Evolutionary conservation across 2,888 invertebrate genomes (phyloP), one percentile per base, ranked within the genome.

Genomic region (Mylabris sibirica): DNA sequence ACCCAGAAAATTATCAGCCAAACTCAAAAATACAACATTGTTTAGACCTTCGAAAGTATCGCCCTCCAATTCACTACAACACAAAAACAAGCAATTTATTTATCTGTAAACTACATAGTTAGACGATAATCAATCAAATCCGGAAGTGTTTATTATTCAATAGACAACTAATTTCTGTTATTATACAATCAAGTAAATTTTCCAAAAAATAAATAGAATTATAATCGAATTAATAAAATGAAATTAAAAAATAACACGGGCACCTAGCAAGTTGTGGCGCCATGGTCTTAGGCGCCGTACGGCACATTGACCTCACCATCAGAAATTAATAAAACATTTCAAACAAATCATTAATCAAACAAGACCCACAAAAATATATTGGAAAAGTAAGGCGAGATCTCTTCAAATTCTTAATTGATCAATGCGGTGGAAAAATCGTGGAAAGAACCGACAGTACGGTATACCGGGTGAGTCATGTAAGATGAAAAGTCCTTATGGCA

Each of bases 1-100:
- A 44, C 89, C 87, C 73, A 96, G 86, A 64, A 89, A 87, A 84
- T 96, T 96, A 85, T 94, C 93, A 11, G 93, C 92, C 72, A 96
- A 85, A 80, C 94, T 93, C 80, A 96, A 88, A 85, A 89, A 93
- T 76, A 90, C 90, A 71, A 93, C 90, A 77, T 90, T 87, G 75
- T 90, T 89, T 82, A 95, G 85, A 74, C 93, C 94, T 69, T 90
- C 88, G 84, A 95, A 95, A 59, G 92, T 90, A 77, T 90, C 89
- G 77, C 91, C 91, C 72, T 91, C 90, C 73, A 95, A 85, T 74
- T 89, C 88, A 82, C 95, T 95, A 89, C 62, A 89, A 88, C 69
- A 74, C 77, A 74, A 70, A 74, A 70, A 79, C 73, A 74, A 5
- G 11, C 44, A 44, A 44, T 17, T 44, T 44, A 44, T 44, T 44